phyloP scores from a whole-genome alignment of 2,797 vertebrate species.

The Enteromius treurensis region DNA sequence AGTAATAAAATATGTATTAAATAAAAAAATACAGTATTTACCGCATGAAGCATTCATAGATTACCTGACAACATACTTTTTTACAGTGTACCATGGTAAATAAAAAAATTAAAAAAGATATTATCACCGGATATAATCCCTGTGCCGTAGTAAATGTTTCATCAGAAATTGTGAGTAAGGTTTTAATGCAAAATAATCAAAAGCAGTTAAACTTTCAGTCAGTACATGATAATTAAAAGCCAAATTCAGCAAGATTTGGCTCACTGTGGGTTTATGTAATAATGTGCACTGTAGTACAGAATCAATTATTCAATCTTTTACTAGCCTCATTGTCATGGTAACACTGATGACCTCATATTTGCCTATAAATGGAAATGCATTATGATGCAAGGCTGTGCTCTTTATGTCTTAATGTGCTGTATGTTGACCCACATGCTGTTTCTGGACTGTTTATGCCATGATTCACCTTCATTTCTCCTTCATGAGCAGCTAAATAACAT shows the following conservation, averaged over 20 bases:
- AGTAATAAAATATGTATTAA: too few relatives aligned
- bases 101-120: too few relatives aligned
- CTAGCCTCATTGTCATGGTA: slow-evolving; percentile 6
- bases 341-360: slow-evolving; percentile 16
- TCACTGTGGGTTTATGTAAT: not conserved
- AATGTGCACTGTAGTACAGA: not conserved
- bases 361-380: not conserved
- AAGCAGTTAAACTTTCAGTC: too few relatives aligned
- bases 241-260: not conserved
- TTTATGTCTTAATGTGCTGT: not conserved
- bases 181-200: too few relatives aligned
- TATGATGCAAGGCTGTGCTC: not conserved
- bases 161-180: too few relatives aligned
- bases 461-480: slow-evolving; percentile 13
- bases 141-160: too few relatives aligned
- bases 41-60: not conserved
- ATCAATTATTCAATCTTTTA: not conserved
- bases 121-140: too few relatives aligned
- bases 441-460: not conserved
- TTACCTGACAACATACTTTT: not conserved
- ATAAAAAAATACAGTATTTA: too few relatives aligned
- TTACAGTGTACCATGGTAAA: not conserved
- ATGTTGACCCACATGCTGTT: not conserved
- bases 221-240: not conserved
- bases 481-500: not conserved